Percentiles rank a stretch among this genome's conserved stretches.
These are phyloP conservation scores for Cebidichthys violaceus DNA, from an alignment of 2,113 vertebrate genomes.

Conservation along the genomic window DNA sequence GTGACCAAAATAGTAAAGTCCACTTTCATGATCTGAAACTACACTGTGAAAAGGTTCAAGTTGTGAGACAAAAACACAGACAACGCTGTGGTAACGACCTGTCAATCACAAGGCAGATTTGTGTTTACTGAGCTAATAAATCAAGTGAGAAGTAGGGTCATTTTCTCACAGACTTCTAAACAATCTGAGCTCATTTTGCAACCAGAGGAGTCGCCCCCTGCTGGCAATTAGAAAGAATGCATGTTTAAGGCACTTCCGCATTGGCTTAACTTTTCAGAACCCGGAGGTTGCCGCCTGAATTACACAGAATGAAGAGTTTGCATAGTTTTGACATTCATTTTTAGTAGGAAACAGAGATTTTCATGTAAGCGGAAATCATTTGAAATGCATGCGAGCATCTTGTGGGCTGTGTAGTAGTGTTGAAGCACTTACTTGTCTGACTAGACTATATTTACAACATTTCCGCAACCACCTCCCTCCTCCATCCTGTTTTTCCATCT, in stretches of 20 bases:
- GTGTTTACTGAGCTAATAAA: neutral
- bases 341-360: conserved; percentile 15
- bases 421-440: neutral
- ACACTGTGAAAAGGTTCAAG: neutral
- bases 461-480: neutral
- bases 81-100: too few relatives aligned
- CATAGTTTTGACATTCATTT: conserved; percentile 29
- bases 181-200: neutral
- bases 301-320: conserved; percentile 7
- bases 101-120: neutral
- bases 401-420: neutral
- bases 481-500: conserved; percentile 40
- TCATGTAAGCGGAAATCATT: neutral
- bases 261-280: neutral
- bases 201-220: neutral
- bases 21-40: neutral
- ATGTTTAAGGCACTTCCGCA: neutral
- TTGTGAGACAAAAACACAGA: neutral
- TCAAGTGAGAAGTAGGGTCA: neutral
- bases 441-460: neutral
- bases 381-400: neutral
- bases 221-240: neutral
- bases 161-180: neutral
- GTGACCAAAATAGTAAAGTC: neutral
- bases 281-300: neutral